Conservation (phyloP, 2,113 vertebrate genomes). For the Psilopsiagon aurifrons region DNA sequence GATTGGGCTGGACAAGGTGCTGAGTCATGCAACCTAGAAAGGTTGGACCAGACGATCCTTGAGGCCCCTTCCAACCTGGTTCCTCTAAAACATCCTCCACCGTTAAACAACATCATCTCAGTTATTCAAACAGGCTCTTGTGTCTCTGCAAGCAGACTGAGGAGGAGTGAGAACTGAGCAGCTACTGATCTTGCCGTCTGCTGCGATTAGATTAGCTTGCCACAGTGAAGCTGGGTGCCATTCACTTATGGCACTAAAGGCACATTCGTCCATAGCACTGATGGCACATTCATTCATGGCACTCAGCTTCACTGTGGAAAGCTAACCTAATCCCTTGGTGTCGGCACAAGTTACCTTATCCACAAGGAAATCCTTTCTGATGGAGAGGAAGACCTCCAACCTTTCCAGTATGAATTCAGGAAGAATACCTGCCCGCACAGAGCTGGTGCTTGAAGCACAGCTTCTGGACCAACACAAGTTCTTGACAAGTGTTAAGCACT, state of each 20-base stretch:
- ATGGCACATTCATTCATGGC: too few relatives aligned
- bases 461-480: background rate
- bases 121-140: background rate
- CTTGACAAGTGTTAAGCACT: background rate
- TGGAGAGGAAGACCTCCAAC: background rate
- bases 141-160: background rate
- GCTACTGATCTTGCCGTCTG: background rate
- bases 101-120: rapidly evolving
- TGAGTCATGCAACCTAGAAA: background rate
- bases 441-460: background rate
- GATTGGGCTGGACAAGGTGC: background rate
- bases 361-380: background rate
- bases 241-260: background rate
- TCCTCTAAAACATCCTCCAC: background rate
- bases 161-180: background rate
- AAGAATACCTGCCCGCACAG: background rate
- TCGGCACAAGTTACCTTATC: background rate
- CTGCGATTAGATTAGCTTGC: background rate
- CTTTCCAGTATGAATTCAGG: background rate
- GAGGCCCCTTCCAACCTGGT: background rate
- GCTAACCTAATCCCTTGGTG: background rate
- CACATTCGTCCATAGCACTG: background rate
- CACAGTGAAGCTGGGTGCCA: background rate
- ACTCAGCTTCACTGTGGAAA: background rate
- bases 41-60: background rate